Percentiles rank a stretch among this genome's conserved stretches.
phyloP scores from a whole-genome alignment of 2,888 invertebrate species.

The Meteorus cinctellus region DNA sequence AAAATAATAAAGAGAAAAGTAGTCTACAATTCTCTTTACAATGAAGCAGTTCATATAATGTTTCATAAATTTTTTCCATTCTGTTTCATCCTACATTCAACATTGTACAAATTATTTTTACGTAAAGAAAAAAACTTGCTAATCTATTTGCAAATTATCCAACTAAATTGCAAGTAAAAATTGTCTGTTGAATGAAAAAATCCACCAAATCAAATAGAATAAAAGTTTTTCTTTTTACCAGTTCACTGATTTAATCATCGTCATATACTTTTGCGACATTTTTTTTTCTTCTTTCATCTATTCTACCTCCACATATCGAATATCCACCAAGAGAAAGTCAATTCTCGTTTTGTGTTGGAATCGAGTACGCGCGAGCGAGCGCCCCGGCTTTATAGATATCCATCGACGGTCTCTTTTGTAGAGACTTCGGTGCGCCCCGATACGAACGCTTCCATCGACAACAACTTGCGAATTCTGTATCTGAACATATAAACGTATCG shows the following conservation, averaged over 20 bases:
- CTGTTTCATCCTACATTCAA: background rate
- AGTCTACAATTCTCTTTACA: background rate
- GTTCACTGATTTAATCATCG: conserved; percentile 24
- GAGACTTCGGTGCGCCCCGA: conserved; percentile 47
- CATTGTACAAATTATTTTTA: background rate
- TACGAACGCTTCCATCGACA: conserved; percentile 47
- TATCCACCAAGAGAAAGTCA: conserved; percentile 24
- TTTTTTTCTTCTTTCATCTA: background rate
- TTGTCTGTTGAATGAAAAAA: background rate
- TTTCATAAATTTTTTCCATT: background rate
- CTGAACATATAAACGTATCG: background rate
- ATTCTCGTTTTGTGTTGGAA: conserved; percentile 27
- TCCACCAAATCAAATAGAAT: background rate
- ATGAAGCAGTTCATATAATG: background rate
- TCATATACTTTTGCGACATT: background rate
- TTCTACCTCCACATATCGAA: conserved; percentile 22
- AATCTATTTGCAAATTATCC: background rate
- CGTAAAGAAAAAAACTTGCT: background rate
- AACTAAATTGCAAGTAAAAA: background rate
- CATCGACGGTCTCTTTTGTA: conserved; percentile 55
- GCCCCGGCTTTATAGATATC: conserved; percentile 47
- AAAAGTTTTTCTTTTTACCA: background rate
- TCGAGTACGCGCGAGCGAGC: conserved; percentile 27
- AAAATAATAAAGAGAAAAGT: background rate
- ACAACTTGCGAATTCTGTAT: background rate